phyloP scores from a whole-genome alignment of 2,888 invertebrate species.

The Fragum sueziense region DNA sequence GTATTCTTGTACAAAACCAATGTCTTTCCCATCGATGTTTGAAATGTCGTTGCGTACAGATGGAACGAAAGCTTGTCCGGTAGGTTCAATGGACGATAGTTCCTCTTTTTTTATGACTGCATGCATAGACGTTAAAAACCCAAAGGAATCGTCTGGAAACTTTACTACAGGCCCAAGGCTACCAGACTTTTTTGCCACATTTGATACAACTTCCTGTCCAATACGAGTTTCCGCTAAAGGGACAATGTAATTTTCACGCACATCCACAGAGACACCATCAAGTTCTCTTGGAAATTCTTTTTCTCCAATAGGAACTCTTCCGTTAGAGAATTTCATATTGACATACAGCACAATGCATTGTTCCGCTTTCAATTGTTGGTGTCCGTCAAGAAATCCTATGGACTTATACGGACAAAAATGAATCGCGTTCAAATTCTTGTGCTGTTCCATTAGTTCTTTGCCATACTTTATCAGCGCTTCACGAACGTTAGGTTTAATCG shows the following conservation, averaged over 20 bases:
- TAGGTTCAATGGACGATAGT: not conserved
- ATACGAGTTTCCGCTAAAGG: not conserved
- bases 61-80: not conserved
- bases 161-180: not conserved
- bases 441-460: not conserved
- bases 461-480: not conserved
- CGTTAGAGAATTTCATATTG: not conserved
- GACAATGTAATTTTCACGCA: not conserved
- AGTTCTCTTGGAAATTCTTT: not conserved
- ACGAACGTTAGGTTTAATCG: not conserved
- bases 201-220: not conserved
- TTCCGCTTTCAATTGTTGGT: not conserved
- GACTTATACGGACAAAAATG: not conserved
- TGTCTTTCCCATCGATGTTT: not conserved
- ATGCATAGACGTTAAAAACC: not conserved
- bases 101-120: not conserved
- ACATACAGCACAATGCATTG: not conserved
- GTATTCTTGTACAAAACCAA: not conserved
- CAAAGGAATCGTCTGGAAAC: not conserved
- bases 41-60: not conserved
- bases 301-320: not conserved
- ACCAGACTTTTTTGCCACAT: not conserved
- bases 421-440: not conserved
- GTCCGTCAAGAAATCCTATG: not conserved
- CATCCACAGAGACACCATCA: not conserved